These are phyloP conservation scores for Chrysemys picta DNA, from an alignment of 2,113 vertebrate species.

Conservation along the genomic window DNA sequence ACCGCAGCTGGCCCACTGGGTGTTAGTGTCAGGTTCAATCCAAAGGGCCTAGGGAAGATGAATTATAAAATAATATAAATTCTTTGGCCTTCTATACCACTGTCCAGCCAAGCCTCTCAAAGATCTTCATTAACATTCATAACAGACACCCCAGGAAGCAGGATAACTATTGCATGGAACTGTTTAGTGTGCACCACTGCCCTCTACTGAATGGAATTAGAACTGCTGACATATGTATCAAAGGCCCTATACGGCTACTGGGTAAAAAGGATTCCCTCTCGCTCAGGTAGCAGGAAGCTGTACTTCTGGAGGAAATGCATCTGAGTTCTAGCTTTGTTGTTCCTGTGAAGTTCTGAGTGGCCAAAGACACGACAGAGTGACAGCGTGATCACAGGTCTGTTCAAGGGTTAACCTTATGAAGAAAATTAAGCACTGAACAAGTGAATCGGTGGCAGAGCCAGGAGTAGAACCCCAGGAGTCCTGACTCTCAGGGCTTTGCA, in stretches of 20 bases:
- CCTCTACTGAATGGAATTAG: neutral
- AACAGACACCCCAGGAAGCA: neutral
- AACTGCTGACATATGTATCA: slow-evolving; percentile 34
- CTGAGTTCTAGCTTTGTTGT: slow-evolving; percentile 50
- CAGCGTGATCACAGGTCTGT: slow-evolving; percentile 11
- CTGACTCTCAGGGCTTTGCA: slow-evolving; percentile 22
- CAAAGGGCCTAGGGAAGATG: neutral
- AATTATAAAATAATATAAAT: neutral
- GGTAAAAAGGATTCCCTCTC: neutral
- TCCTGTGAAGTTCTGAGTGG: slow-evolving; percentile 66
- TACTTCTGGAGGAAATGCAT: slow-evolving; percentile 57
- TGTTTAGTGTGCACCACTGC: neutral
- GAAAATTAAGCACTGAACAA: slow-evolving; percentile 67
- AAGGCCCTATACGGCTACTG: neutral
- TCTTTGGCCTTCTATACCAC: neutral
- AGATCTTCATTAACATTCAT: neutral
- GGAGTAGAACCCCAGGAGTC: neutral
- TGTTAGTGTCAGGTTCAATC: neutral
- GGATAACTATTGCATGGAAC: slow-evolving; percentile 17
- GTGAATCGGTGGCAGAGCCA: slow-evolving; percentile 25
- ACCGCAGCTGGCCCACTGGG: neutral
- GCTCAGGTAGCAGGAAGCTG: slow-evolving; percentile 50
- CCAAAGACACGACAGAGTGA: neutral
- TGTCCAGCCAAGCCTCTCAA: neutral
- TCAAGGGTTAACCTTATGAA: slow-evolving; percentile 62